These are phyloP conservation scores for Leucozona laternaria DNA, from an alignment of 2,888 invertebrate genomes.

Conservation along the genomic window DNA sequence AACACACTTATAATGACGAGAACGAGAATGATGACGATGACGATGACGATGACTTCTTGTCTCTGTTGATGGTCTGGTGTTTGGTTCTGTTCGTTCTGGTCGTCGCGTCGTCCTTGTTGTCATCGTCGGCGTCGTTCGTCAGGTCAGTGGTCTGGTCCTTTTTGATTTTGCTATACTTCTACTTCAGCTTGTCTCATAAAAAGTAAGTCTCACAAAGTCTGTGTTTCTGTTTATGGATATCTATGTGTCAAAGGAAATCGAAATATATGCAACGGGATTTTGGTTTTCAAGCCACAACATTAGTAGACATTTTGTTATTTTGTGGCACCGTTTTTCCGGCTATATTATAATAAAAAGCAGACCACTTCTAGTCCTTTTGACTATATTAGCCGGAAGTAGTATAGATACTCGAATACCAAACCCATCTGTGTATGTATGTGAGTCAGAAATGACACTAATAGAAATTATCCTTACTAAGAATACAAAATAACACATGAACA, in stretches of 20 bases:
- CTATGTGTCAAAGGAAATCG: conserved; percentile 68
- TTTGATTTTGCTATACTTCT: neutral
- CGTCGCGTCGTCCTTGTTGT: neutral
- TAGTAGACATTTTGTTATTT: conserved; percentile 12
- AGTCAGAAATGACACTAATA: conserved; percentile 11
- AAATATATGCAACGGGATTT: conserved; percentile 60
- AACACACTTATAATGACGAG: conserved; percentile 69
- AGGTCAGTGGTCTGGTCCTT: conserved; percentile 1
- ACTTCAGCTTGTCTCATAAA: conserved; percentile 21
- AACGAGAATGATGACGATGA: neutral
- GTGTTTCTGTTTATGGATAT: conserved; percentile 18
- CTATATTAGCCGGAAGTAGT: conserved; percentile 5
- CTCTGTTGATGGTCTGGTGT: neutral
- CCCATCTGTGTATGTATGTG: neutral
- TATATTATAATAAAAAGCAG: conserved; percentile 36
- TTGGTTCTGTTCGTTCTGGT: neutral
- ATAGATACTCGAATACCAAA: neutral
- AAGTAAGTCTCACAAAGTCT: conserved; percentile 3
- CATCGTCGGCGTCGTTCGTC: too few species aligned
- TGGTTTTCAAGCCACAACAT: conserved; percentile 3
- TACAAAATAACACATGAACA: conserved; percentile 1
- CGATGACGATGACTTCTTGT: neutral
- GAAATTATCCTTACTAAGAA: conserved; percentile 24
- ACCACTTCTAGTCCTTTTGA: conserved; percentile 37
- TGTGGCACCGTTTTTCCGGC: conserved; percentile 18